A percentile compares a stretch with the other conserved stretches of the same genome.
Evolutionary conservation across 2,797 vertebrate species (phyloP).

Genomic region (Buceros bicornis): DNA sequence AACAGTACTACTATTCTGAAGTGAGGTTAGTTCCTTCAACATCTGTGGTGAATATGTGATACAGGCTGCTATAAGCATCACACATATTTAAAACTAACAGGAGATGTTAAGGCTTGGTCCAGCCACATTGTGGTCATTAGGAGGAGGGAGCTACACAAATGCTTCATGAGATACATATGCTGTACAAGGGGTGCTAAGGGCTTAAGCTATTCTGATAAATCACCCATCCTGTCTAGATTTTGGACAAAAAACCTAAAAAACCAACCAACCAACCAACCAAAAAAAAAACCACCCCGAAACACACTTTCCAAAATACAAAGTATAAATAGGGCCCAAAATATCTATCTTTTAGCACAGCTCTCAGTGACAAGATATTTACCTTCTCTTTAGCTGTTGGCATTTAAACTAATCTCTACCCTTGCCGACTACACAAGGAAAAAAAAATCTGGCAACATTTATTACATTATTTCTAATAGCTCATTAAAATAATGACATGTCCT

Average conservation of each 20-base stretch:
- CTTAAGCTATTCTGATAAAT: not conserved
- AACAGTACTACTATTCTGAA: constrained; percentile 64
- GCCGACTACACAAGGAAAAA: not conserved
- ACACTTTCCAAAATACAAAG: not conserved
- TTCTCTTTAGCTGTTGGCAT: not conserved
- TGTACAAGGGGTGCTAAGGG: not conserved
- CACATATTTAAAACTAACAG: constrained; percentile 56
- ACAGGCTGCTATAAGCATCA: constrained; percentile 32
- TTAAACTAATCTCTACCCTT: not conserved
- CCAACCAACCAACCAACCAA: too few species aligned
- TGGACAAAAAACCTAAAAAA: not conserved
- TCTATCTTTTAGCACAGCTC: not conserved
- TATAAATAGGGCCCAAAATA: not conserved
- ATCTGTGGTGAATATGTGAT: constrained; percentile 65
- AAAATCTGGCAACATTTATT: not conserved
- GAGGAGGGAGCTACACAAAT: constrained; percentile 65
- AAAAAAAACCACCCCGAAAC: too few species aligned
- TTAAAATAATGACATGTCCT: not conserved
- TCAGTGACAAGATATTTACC: not conserved
- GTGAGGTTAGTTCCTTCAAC: constrained; percentile 50
- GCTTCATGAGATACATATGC: constrained; percentile 62
- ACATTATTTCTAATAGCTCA: not conserved
- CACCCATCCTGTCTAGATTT: not conserved
- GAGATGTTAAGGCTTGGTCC: constrained; percentile 58
- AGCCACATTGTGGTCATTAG: constrained; percentile 61